Percentiles rank a stretch among this genome's conserved stretches.
phyloP scores from a whole-genome alignment of 1,140 invertebrate species.

The Drosophila simulans region DNA sequence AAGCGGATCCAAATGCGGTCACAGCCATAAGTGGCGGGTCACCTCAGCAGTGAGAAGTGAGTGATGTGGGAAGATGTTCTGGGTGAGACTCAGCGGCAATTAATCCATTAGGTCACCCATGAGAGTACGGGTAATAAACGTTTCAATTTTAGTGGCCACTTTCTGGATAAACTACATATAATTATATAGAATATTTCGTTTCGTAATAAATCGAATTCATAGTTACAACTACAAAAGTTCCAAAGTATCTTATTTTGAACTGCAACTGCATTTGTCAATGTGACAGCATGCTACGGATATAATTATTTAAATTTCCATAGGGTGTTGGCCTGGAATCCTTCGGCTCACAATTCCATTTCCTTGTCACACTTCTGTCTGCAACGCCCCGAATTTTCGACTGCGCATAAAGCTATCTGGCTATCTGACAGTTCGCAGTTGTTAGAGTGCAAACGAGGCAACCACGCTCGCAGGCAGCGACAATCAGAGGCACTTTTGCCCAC shows the following conservation, averaged over 20 bases:
- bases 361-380: constrained; percentile 54
- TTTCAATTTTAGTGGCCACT: not conserved
- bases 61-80: constrained; percentile 67
- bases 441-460: constrained; percentile 73
- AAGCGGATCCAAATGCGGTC: constrained; percentile 45
- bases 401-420: constrained; percentile 8
- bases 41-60: constrained; percentile 38
- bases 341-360: constrained; percentile 13
- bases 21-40: constrained; percentile 44
- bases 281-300: not conserved
- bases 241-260: not conserved
- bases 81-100: constrained; percentile 35
- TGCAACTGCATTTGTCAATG: too few species aligned
- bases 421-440: constrained; percentile 69
- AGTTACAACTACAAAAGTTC: not conserved
- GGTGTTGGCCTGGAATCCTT: constrained; percentile 1
- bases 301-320: not conserved
- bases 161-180: not conserved
- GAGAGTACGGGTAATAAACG: not conserved
- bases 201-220: not conserved
- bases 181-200: not conserved
- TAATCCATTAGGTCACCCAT: constrained; percentile 32
- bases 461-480: constrained; percentile 38
- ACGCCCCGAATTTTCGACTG: constrained; percentile 43
- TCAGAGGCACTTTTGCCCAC: constrained; percentile 53